phyloP scores from a whole-genome alignment of 2,888 invertebrate species.

The Microdon myrmicae region DNA sequence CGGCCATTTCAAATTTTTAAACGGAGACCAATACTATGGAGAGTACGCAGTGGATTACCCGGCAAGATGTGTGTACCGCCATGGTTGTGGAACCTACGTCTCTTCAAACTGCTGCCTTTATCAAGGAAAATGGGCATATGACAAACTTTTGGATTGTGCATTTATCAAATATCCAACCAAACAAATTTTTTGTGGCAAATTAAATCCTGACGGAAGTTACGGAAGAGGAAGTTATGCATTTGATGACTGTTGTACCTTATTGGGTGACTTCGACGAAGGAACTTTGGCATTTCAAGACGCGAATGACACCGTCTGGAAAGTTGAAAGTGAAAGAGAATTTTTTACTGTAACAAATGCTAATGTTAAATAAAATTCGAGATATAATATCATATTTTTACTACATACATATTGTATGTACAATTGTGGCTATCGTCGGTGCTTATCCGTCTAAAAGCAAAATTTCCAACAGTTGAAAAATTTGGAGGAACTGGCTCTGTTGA shows the following conservation, averaged over 20 bases:
- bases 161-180: constrained; percentile 7
- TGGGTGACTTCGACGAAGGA: not conserved
- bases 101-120: constrained; percentile 7
- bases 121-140: constrained; percentile 17
- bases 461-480: no score
- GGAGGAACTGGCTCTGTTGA: no score
- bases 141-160: constrained; percentile 1
- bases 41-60: constrained; percentile 3
- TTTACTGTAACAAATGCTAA: constrained; percentile 8
- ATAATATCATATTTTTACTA: no score
- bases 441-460: no score
- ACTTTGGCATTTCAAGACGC: constrained; percentile 6
- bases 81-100: constrained; percentile 22
- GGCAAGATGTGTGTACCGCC: constrained; percentile 2
- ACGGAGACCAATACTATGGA: constrained; percentile 26
- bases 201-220: constrained; percentile 9
- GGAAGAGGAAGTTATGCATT: not conserved
- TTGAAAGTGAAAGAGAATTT: not conserved
- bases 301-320: constrained; percentile 9
- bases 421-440: no score
- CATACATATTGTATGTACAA: no score
- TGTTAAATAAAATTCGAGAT: not conserved
- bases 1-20: constrained; percentile 16
- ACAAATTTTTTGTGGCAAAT: constrained; percentile 4
- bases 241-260: not conserved